phyloP scores from a whole-genome alignment of 2,888 invertebrate genomes.

The Hemistola chrysoprasaria region DNA sequence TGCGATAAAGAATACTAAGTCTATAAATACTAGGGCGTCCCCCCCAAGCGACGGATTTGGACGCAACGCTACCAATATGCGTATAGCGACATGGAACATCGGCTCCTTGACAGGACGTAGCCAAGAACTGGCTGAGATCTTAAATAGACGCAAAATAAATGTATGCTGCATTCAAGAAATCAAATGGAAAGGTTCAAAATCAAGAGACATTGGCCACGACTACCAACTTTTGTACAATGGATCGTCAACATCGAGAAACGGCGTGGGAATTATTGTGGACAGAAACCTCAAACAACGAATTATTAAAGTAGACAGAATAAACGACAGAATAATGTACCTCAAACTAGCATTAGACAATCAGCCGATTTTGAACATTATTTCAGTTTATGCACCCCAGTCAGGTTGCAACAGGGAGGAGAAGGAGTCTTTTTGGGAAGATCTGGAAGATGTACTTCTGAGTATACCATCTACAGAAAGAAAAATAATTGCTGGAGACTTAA shows the following conservation, averaged over 20 bases:
- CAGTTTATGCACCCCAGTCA: conserved; percentile 15
- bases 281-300: background rate
- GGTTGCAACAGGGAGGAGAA: too few relatives aligned
- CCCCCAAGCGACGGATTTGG: conserved; percentile 23
- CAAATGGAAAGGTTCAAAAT: conserved; percentile 26
- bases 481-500: too few relatives aligned
- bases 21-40: conserved; percentile 29
- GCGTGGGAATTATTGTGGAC: background rate
- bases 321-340: background rate
- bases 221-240: conserved; percentile 5
- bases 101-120: conserved; percentile 19
- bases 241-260: background rate
- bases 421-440: too few relatives aligned
- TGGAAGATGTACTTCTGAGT: too few relatives aligned
- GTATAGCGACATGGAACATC: conserved; percentile 28
- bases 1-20: too few relatives aligned
- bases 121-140: background rate
- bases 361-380: conserved; percentile 8
- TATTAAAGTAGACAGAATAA: background rate
- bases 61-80: background rate
- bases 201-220: conserved; percentile 16
- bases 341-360: conserved; percentile 8
- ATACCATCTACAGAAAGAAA: too few relatives aligned
- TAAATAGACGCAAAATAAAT: conserved; percentile 9
- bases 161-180: conserved; percentile 25